Evolutionary conservation across 2,113 vertebrate species (phyloP), one percentile per base, ranked within the genome.

Genomic region (Trochalopteron elliotii): DNA sequence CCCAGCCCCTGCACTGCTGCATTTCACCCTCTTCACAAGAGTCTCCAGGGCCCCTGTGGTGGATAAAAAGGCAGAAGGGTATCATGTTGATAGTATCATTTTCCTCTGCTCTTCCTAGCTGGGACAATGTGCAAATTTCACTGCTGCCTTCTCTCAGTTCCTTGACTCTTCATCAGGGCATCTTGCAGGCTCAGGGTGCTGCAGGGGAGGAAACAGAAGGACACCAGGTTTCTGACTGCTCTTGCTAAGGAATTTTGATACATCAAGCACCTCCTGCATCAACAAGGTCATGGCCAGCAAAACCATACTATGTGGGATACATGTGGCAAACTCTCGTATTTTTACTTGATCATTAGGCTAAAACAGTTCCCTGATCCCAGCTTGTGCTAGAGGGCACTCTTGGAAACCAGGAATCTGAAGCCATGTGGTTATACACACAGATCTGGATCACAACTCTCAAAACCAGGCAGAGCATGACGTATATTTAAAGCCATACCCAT

Each of bases 1-100:
- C 28, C 53, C 55, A 49, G 49, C 47, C 75, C 57, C 70, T 23
- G 30, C 40, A n/a, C 35, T 53, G 78, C 60, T 91, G 70, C 53
- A 13, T 85, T 90, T 63, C 65, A 71, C 12, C 22, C 33, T n/a
- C 31, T 55, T 30, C 49, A 24, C 70, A 40, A 19, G 22, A 27
- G 20, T 39, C 9, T 75, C 28, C 27, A 13, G 37, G 35, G 6
- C 3, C 5, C 7, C 25, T 12, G 6, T 18, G 30, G 28, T 55
- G 39, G 42, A 24, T 35, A 20, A 31, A 50, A 87, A 50, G 39
- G 35, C 42, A 42, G 42, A 75, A 70, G 53, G 10, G 17, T 4
- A 1, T 42, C 21, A 4, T 6, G 7, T 42, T 64, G 77, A 44
- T 0, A 0, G 19, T 47, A 45, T 57, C 10, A 28, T 55, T 49